Conservation (phyloP, 2,113 vertebrate genomes). For the Ginglymostoma cirratum region DNA sequence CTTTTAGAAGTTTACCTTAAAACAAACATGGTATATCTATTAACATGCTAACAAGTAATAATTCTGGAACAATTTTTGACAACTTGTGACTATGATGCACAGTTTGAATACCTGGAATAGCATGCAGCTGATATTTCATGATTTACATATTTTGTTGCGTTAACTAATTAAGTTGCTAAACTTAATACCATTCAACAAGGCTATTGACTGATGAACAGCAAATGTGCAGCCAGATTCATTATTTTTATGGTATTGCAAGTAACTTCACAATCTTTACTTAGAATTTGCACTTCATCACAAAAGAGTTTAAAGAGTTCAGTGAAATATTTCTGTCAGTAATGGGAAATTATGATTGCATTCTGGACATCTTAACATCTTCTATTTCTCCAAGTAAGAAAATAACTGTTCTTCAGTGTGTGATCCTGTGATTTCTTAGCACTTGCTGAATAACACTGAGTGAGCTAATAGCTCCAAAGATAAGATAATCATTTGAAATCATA, state of each 20-base stretch:
- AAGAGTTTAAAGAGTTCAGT: not conserved
- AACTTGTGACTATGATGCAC: not conserved
- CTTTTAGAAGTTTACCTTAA: not conserved
- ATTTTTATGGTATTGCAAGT: not conserved
- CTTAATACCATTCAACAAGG: not conserved
- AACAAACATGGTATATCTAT: not conserved
- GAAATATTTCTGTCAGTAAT: not conserved
- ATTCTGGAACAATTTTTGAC: not conserved
- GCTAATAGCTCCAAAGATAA: too few species aligned
- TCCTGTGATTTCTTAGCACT: too few species aligned
- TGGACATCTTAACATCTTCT: not conserved
- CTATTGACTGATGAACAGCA: not conserved
- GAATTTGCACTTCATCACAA: not conserved
- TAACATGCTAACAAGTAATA: not conserved
- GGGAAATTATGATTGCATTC: not conserved
- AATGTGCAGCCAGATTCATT: not conserved
- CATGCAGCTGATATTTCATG: not conserved
- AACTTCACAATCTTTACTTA: not conserved
- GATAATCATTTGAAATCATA: too few species aligned
- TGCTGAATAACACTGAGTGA: too few species aligned
- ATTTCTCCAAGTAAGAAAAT: not conserved
- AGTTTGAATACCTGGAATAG: not conserved
- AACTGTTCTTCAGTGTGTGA: not conserved
- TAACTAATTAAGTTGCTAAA: not conserved
- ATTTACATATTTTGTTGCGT: not conserved